These are phyloP conservation scores for Corythucha ciliata DNA, from an alignment of 2,888 invertebrate genomes.

Conservation along the genomic window DNA sequence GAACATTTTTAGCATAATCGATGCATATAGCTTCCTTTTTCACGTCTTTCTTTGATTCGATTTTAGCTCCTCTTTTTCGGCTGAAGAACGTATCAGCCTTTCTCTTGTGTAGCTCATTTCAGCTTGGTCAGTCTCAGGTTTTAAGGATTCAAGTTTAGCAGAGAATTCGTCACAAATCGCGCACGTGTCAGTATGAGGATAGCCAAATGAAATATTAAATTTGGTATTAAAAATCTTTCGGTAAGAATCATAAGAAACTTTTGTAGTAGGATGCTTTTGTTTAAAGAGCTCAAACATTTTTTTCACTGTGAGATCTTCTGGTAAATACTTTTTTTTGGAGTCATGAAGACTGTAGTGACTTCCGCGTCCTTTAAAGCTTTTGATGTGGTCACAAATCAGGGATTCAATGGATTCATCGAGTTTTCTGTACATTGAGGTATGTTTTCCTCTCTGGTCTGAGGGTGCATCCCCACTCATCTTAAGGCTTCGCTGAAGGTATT, in stretches of 20 bases:
- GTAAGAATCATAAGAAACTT: slow-evolving; percentile 34
- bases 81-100: slow-evolving; percentile 6
- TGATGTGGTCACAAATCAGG: slow-evolving; percentile 12
- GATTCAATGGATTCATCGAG: slow-evolving; percentile 2
- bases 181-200: slow-evolving; percentile 34
- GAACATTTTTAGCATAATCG: slow-evolving; percentile 19
- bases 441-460: slow-evolving; percentile 14
- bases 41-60: not conserved
- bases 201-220: slow-evolving; percentile 36
- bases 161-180: slow-evolving; percentile 19
- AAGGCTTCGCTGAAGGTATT: slow-evolving; percentile 12
- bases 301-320: slow-evolving; percentile 11
- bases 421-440: slow-evolving; percentile 6
- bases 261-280: slow-evolving; percentile 19
- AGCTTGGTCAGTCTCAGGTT: slow-evolving; percentile 4
- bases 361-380: slow-evolving; percentile 12
- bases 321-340: slow-evolving; percentile 18
- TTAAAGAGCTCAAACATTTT: slow-evolving; percentile 19
- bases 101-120: slow-evolving; percentile 6
- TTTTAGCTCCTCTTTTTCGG: slow-evolving; percentile 13
- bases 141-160: slow-evolving; percentile 12
- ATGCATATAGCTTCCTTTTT: slow-evolving; percentile 16
- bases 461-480: slow-evolving; percentile 5
- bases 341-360: slow-evolving; percentile 17
- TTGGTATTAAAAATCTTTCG: slow-evolving; percentile 32